phyloP scores from a whole-genome alignment of 2,888 invertebrate species.

The Hirtodrosophila duncani region DNA sequence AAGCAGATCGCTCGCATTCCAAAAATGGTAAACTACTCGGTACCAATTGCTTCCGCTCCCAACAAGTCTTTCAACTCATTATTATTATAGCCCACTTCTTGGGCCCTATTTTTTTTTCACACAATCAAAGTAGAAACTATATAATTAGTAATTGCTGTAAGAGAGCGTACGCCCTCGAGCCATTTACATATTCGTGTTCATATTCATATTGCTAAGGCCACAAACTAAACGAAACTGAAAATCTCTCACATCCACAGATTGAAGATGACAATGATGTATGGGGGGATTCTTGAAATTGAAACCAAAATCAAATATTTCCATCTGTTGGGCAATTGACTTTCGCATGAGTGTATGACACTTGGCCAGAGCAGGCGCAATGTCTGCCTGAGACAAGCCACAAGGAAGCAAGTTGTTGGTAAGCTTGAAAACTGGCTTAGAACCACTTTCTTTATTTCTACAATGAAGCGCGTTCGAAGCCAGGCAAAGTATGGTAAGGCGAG shows the following conservation, averaged over 20 bases:
- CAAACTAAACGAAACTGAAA: constrained; percentile 52
- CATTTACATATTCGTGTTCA: constrained; percentile 26
- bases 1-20: too few relatives aligned
- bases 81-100: constrained; percentile 39
- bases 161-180: constrained; percentile 50
- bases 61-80: constrained; percentile 25
- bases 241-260: constrained; percentile 42
- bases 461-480: constrained; percentile 36
- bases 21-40: too few relatives aligned
- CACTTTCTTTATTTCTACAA: constrained; percentile 59
- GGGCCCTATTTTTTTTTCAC: constrained; percentile 24
- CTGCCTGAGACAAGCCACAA: constrained; percentile 10
- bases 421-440: constrained; percentile 54
- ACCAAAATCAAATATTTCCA: constrained; percentile 28
- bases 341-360: constrained; percentile 50
- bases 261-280: constrained; percentile 60
- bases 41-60: constrained; percentile 8
- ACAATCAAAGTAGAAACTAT: constrained; percentile 56
- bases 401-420: constrained; percentile 1
- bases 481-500: neutral
- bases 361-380: constrained; percentile 37
- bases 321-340: constrained; percentile 52
- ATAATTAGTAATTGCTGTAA: constrained; percentile 56
- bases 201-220: constrained; percentile 36
- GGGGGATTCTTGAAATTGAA: constrained; percentile 59